Evolutionary conservation across 2,113 vertebrate species (phyloP).

Genomic region (Syngnathus typhle): DNA sequence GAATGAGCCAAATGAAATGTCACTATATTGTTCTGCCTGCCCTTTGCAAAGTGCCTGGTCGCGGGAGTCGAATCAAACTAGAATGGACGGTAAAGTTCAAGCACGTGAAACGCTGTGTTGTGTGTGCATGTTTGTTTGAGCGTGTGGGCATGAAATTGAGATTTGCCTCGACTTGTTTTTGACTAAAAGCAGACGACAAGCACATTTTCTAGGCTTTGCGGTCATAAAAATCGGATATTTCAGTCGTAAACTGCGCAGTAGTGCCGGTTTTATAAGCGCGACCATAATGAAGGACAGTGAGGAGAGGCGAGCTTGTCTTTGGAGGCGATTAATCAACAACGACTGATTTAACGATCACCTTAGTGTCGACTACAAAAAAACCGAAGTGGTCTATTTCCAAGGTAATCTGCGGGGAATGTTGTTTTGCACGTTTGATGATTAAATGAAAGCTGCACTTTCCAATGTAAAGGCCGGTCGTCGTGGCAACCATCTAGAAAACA

Average conservation of each 20-base stretch:
- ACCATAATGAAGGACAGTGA: too few relatives aligned
- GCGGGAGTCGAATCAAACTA: conserved; percentile 42
- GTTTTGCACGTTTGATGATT: not conserved
- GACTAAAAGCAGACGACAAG: not conserved
- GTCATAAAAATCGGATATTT: too few relatives aligned
- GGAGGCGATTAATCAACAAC: too few relatives aligned
- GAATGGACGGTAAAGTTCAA: conserved; percentile 31
- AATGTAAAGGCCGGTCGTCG: not conserved
- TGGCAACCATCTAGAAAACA: not conserved
- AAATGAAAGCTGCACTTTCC: not conserved
- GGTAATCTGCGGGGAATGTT: not conserved
- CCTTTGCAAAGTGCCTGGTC: conserved; percentile 41
- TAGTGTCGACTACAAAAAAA: too few relatives aligned
- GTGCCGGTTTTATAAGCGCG: too few relatives aligned
- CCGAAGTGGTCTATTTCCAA: not conserved
- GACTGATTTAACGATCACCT: too few relatives aligned
- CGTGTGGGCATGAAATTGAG: not conserved
- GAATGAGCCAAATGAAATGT: conserved; percentile 53
- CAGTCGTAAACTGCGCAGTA: too few relatives aligned
- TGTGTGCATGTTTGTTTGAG: not conserved
- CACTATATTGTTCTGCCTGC: conserved; percentile 43
- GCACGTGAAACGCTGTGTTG: conserved; percentile 6
- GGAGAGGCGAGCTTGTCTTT: too few relatives aligned
- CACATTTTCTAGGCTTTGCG: not conserved
- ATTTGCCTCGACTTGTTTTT: not conserved